A percentile compares a stretch with the other conserved stretches of the same genome.
phyloP scores from a whole-genome alignment of 2,888 invertebrate genomes.

The Leptinotarsa juncta region DNA sequence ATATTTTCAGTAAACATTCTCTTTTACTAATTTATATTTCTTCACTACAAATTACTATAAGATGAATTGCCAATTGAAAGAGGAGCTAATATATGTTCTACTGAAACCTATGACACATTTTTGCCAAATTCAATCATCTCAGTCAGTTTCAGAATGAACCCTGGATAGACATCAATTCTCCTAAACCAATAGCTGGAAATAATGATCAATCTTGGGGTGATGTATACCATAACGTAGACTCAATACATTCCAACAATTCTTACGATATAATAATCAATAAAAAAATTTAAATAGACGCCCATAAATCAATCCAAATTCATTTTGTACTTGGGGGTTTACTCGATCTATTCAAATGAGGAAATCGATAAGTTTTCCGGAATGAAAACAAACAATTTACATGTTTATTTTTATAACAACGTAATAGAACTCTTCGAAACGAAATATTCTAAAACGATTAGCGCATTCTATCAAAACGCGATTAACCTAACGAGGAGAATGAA shows the following conservation, averaged over 20 bases:
- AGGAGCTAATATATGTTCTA: too few species aligned
- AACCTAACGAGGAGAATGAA: constrained; percentile 35
- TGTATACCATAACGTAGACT: neutral
- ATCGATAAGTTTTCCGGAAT: constrained; percentile 9
- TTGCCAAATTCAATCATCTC: too few species aligned
- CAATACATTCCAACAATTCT: neutral
- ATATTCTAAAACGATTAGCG: constrained; percentile 26
- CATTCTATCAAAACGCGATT: constrained; percentile 32
- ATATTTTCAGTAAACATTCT: constrained; percentile 47
- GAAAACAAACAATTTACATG: constrained; percentile 3
- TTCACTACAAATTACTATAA: too few species aligned
- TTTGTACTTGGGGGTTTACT: constrained; percentile 3
- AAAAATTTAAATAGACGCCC: neutral
- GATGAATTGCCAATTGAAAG: too few species aligned
- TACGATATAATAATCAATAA: neutral
- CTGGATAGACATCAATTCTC: too few species aligned
- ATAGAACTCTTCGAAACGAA: neutral
- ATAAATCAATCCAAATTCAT: neutral
- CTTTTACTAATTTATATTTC: neutral
- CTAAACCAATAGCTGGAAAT: too few species aligned
- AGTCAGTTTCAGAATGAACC: too few species aligned
- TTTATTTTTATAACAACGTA: neutral
- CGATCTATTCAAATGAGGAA: constrained; percentile 7
- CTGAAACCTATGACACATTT: too few species aligned
- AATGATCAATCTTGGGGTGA: too few species aligned